Conservation (phyloP, 2,113 vertebrate genomes). For the Galeopterus variegatus region DNA sequence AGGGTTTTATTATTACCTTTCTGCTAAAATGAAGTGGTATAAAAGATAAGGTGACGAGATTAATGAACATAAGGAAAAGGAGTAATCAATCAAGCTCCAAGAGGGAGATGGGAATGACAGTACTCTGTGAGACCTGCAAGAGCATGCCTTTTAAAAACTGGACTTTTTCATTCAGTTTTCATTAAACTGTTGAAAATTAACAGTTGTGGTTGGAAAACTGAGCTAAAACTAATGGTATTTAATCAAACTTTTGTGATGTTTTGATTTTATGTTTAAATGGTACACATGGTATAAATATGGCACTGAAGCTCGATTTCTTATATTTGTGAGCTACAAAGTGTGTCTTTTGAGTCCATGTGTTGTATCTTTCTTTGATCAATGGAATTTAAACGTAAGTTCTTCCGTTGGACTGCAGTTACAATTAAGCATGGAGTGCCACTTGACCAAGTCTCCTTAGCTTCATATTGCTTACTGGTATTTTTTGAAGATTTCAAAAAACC, state of each 20-base stretch:
- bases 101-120: slow-evolving; percentile 88
- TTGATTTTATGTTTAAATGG: neutral
- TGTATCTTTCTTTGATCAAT: neutral
- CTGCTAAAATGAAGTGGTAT: slow-evolving; percentile 99
- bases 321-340: neutral
- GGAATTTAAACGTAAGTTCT: neutral
- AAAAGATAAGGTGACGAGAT: slow-evolving; percentile 99
- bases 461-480: slow-evolving; percentile 18
- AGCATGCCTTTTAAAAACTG: slow-evolving; percentile 85
- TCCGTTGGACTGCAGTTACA: neutral
- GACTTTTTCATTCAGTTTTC: slow-evolving; percentile 83
- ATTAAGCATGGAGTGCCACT: neutral
- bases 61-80: slow-evolving; percentile 98
- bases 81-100: slow-evolving; percentile 97
- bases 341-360: neutral
- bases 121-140: slow-evolving; percentile 88
- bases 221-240: slow-evolving; percentile 31
- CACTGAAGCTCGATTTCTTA: neutral
- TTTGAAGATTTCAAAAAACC: slow-evolving; percentile 33
- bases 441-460: neutral
- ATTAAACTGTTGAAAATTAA: slow-evolving; percentile 64
- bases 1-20: slow-evolving; percentile 99
- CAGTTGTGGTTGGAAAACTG: slow-evolving; percentile 28
- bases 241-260: neutral
- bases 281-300: neutral